Evolutionary conservation across 2,113 vertebrate species (phyloP), one percentile per base, ranked within the genome.

Genomic region (Hemibates koningsi): DNA sequence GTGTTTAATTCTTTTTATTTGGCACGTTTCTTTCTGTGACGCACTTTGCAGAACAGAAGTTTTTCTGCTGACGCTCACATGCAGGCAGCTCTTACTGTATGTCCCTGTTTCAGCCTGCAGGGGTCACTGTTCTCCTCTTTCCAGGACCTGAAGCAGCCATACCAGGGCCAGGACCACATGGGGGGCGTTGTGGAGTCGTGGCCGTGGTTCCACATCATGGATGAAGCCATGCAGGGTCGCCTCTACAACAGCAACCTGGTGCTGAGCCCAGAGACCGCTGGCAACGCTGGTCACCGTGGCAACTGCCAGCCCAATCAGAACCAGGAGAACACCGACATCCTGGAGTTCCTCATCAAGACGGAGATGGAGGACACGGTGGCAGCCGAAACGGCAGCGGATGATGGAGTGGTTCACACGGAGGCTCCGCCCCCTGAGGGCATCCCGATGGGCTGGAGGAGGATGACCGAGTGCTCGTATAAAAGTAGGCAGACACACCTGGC

Each of bases 161-260:
- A 95, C 29, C 92, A 95, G 81, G 95, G 94, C 2, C 93, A 96
- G 91, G 95, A 96, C 57, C 78, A 38, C 50, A 45, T 86, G 0
- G 89, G 89, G 7, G 91, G 32, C 0, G 90, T 84, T 2, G 89
- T 95, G 17, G 95, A 96, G 86, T 96, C 96, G 3, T 97, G 96
- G 96, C 96, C 95, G 17, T 97, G 96, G 96, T 96, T 95, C 88
- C 95, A 96, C 90, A 95, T 97, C 71, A 95, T 97, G 96, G 96
- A 97, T 1, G 95, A 97, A 29, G 95, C 96, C 53, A 94, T 97
- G 94, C 93, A 94, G 66, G 95, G 95, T 5, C 95, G 94, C 3
- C 95, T 96, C 12, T 96, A 88, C 89, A 96, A 93, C 93, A 91
- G 92, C 83, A 89, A 50, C 87, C 68, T 95, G 88, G 92, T 93